A percentile compares a stretch with the other conserved stretches of the same genome.
Conservation (phyloP, 2,888 invertebrate genomes). For the Agrypnus murinus region DNA sequence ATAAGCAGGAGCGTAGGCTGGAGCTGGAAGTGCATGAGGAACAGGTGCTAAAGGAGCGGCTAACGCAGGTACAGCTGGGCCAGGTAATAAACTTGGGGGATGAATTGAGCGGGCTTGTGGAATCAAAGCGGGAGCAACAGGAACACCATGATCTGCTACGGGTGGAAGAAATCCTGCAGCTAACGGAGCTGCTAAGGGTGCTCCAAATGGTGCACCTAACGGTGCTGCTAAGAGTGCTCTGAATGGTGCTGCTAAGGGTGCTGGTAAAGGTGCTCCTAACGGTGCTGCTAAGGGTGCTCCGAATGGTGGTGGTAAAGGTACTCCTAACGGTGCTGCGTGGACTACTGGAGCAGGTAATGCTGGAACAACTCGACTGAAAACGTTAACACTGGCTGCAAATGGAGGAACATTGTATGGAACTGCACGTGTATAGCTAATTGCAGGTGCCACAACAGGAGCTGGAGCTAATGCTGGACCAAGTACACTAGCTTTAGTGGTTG, state of each 20-base stretch:
- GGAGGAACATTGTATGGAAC: constrained; percentile 79
- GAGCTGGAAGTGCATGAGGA: constrained; percentile 45
- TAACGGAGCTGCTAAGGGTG: constrained; percentile 54
- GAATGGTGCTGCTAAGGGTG: constrained; percentile 54
- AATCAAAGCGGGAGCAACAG: constrained; percentile 44
- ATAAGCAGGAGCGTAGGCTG: constrained; percentile 13
- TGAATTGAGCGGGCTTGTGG: constrained; percentile 39
- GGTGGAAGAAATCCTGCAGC: constrained; percentile 4
- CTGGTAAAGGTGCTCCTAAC: not conserved
- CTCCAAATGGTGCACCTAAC: not conserved
- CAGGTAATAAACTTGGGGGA: constrained; percentile 25
- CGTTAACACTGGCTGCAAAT: constrained; percentile 77
- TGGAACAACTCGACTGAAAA: constrained; percentile 69
- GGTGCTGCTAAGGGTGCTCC: too few species aligned
- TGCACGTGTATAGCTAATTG: constrained; percentile 70
- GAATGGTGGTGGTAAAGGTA: constrained; percentile 67
- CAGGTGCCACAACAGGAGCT: constrained; percentile 57
- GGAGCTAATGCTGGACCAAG: constrained; percentile 31
- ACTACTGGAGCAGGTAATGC: constrained; percentile 35
- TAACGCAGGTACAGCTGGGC: constrained; percentile 3
- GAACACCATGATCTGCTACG: not conserved
- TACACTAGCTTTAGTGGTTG: constrained; percentile 21
- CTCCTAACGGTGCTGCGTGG: constrained; percentile 66
- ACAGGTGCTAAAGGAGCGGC: not conserved
- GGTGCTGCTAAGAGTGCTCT: too few species aligned